A percentile compares a stretch with the other conserved stretches of the same genome.
These are phyloP conservation scores for Hemibagrus wyckioides DNA, from an alignment of 2,113 vertebrate species.

Conservation along the genomic window DNA sequence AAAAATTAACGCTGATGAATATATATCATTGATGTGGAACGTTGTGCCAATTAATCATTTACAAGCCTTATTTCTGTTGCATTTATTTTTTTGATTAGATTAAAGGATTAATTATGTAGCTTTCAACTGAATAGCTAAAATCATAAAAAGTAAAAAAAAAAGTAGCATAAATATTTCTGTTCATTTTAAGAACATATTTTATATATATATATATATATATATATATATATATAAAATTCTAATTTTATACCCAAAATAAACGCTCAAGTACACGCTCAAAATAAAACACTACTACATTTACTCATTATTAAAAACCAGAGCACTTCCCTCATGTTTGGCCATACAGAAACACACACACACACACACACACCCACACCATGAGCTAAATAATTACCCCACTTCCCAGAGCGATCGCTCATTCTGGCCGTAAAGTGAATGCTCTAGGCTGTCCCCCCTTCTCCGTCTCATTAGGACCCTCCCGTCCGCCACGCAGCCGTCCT, in stretches of 20 bases:
- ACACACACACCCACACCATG: slow-evolving; percentile 39
- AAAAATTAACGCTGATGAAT: not conserved
- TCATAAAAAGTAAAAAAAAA: not conserved
- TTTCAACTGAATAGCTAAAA: not conserved
- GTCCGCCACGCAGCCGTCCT: slow-evolving; percentile 71
- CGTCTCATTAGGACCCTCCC: slow-evolving; percentile 61
- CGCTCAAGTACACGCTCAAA: not conserved
- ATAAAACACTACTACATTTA: slow-evolving; percentile 14
- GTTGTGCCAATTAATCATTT: not conserved
- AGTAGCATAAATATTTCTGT: not conserved
- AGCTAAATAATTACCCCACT: slow-evolving; percentile 63
- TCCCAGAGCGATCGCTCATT: slow-evolving; percentile 57
- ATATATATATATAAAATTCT: not conserved
- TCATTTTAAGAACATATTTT: not conserved
- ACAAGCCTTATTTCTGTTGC: not conserved
- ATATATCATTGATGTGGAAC: not conserved
- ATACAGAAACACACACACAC: slow-evolving; percentile 20
- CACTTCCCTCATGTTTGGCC: slow-evolving; percentile 36
- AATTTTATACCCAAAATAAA: not conserved
- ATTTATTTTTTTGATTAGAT: not conserved
- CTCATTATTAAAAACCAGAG: slow-evolving; percentile 47
- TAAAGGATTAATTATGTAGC: too few species aligned
- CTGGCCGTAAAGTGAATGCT: slow-evolving; percentile 57
- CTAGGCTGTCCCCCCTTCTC: slow-evolving; percentile 55
- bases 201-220: not conserved